These are phyloP conservation scores for Drosophila prolongata DNA, from an alignment of 2,888 invertebrate species.

Conservation along the genomic window DNA sequence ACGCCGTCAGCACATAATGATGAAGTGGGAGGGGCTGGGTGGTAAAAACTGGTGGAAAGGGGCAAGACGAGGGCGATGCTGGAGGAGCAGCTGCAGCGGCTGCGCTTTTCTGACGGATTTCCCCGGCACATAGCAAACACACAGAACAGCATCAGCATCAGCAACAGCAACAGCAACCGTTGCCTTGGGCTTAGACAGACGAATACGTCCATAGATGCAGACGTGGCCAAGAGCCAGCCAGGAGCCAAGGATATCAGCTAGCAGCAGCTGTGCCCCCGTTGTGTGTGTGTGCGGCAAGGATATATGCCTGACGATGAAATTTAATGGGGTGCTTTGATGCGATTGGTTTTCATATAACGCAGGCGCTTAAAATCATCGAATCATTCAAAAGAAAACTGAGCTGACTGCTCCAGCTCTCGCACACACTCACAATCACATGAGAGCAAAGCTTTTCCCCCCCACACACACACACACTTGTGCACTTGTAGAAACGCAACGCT, in stretches of 20 bases:
- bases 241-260: constrained; percentile 52
- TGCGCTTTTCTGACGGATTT: constrained; percentile 71
- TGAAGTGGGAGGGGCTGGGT: constrained; percentile 46
- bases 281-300: constrained; percentile 66
- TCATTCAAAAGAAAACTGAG: constrained; percentile 84
- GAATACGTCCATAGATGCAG: constrained; percentile 58
- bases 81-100: constrained; percentile 60
- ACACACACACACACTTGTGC: constrained; percentile 43
- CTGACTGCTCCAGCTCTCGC: constrained; percentile 68
- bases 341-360: constrained; percentile 85
- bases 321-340: constrained; percentile 86
- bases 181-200: constrained; percentile 71
- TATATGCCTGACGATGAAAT: constrained; percentile 84
- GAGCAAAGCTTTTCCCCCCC: constrained; percentile 48
- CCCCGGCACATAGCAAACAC: constrained; percentile 73
- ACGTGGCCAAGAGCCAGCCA: constrained; percentile 40
- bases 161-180: constrained; percentile 50
- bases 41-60: neutral
- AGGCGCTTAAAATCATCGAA: constrained; percentile 85
- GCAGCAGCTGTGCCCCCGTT: constrained; percentile 61
- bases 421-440: constrained; percentile 49
- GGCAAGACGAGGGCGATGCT: constrained; percentile 5
- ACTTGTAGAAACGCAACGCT: constrained; percentile 53
- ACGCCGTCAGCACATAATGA: constrained; percentile 79
- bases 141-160: constrained; percentile 18